phyloP scores from a whole-genome alignment of 1,140 invertebrate genomes.

The Diprion similis region DNA sequence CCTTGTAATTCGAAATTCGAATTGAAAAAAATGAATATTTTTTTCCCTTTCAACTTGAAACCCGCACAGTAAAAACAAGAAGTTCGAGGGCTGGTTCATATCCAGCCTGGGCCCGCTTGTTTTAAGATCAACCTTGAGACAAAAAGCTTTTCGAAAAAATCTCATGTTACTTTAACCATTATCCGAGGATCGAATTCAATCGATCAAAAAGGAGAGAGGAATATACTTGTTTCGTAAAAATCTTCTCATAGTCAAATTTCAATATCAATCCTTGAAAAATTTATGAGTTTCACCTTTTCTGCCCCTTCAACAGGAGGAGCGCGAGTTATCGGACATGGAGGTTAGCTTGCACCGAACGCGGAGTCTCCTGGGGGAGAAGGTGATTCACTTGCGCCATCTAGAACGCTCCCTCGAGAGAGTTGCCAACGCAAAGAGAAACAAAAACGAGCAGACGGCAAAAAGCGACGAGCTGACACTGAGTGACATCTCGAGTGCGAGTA shows the following conservation, averaged over 20 bases:
- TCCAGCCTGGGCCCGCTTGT: too few relatives aligned
- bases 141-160: too few relatives aligned
- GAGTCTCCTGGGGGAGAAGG: conserved; percentile 78
- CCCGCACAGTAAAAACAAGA: too few relatives aligned
- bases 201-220: neutral
- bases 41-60: too few relatives aligned
- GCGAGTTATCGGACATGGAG: conserved; percentile 81
- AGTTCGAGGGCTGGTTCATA: too few relatives aligned
- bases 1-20: too few relatives aligned
- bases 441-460: conserved; percentile 58
- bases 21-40: too few relatives aligned
- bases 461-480: conserved; percentile 63
- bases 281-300: too few relatives aligned
- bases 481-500: conserved; percentile 73
- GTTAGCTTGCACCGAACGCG: conserved; percentile 79
- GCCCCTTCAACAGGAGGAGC: conserved; percentile 67
- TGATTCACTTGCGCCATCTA: conserved; percentile 76
- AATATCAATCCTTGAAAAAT: neutral
- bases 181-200: too few relatives aligned
- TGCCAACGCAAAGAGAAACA: conserved; percentile 51
- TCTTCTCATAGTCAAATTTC: neutral
- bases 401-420: conserved; percentile 76
- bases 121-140: too few relatives aligned
- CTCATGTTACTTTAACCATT: too few relatives aligned
- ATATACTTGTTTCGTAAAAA: conserved; percentile 10